phyloP scores from a whole-genome alignment of 2,888 invertebrate species.

The Maniola hyperantus region DNA sequence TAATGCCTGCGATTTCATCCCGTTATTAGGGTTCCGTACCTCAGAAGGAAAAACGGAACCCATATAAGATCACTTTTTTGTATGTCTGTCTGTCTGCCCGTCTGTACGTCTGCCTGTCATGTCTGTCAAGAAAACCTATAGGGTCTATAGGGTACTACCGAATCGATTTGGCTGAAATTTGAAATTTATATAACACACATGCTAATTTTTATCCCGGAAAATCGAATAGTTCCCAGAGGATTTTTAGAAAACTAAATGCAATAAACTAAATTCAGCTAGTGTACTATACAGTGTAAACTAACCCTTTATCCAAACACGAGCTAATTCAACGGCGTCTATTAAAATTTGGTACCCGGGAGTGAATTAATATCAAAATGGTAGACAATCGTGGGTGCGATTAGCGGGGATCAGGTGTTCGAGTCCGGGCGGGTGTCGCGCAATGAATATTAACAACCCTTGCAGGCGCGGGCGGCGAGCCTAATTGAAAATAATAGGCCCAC shows the following conservation, averaged over 20 bases:
- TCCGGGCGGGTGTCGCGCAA: constrained; percentile 61
- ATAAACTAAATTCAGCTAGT: not conserved
- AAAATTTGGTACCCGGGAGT: constrained; percentile 46
- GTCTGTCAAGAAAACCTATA: too few relatives aligned
- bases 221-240: too few relatives aligned
- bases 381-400: constrained; percentile 47
- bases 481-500: constrained; percentile 75
- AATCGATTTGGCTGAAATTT: too few relatives aligned
- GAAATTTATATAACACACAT: too few relatives aligned
- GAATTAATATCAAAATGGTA: constrained; percentile 60
- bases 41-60: too few relatives aligned
- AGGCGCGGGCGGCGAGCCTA: constrained; percentile 51
- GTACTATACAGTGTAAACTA: constrained; percentile 36
- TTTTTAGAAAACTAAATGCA: not conserved
- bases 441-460: constrained; percentile 81
- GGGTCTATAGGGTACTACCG: too few relatives aligned
- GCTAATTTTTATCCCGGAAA: too few relatives aligned
- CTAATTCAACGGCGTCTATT: constrained; percentile 49
- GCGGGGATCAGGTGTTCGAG: constrained; percentile 58
- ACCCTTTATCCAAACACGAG: constrained; percentile 39
- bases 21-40: too few relatives aligned
- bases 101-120: too few relatives aligned
- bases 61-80: too few relatives aligned
- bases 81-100: too few relatives aligned
- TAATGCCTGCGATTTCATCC: too few relatives aligned